A percentile compares a stretch with the other conserved stretches of the same genome.
phyloP scores from a whole-genome alignment of 1,140 invertebrate species.

The Metopolophium dirhodum region DNA sequence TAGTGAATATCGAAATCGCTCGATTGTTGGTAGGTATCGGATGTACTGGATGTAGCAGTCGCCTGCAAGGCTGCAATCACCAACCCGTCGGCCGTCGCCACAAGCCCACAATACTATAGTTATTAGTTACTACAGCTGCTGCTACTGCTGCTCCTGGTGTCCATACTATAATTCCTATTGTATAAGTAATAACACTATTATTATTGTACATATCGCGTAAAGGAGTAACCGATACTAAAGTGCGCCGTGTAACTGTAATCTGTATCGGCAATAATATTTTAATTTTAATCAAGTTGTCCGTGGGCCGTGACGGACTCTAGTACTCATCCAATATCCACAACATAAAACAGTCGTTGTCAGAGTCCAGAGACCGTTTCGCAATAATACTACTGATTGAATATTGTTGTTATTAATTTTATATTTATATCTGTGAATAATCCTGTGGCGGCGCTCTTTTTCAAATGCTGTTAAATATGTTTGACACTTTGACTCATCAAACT shows the following conservation, averaged over 20 bases:
- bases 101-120: not conserved
- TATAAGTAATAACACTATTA: not conserved
- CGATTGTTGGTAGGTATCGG: not conserved
- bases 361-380: not conserved
- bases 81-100: not conserved
- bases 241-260: not conserved
- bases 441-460: not conserved
- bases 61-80: not conserved
- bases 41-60: not conserved
- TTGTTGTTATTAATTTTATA: not conserved
- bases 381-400: not conserved
- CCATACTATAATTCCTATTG: not conserved
- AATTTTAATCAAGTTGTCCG: not conserved
- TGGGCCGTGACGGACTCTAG: not conserved
- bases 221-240: not conserved
- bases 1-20: not conserved
- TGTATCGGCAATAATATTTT: not conserved
- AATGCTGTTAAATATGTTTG: not conserved
- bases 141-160: not conserved
- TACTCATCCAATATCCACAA: not conserved
- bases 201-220: not conserved
- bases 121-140: not conserved
- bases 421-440: not conserved
- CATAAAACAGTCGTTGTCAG: not conserved
- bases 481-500: not conserved